Evolutionary conservation across 2,888 invertebrate genomes (phyloP).

Genomic region (Trissonchulus latispiculum): DNA sequence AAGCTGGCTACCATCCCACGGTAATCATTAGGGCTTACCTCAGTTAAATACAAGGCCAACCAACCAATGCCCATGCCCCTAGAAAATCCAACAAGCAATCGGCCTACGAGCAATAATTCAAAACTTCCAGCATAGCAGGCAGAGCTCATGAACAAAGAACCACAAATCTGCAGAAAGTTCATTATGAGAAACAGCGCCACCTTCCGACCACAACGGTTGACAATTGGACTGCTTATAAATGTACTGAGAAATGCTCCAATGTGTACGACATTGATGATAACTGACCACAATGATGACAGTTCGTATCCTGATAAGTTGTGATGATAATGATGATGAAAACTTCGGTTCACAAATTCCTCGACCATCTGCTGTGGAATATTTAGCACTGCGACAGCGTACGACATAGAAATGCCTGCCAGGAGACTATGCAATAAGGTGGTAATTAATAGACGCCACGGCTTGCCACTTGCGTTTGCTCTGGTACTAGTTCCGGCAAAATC

Average conservation of each 20-base stretch:
- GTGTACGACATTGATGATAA: neutral
- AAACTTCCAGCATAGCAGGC: neutral
- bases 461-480: no score
- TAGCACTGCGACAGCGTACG: no score
- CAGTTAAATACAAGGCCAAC: conserved; percentile 4
- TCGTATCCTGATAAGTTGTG: neutral
- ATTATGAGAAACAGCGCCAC: neutral
- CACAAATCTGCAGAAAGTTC: neutral
- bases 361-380: neutral
- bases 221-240: neutral
- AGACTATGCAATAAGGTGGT: no score
- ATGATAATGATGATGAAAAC: neutral
- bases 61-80: neutral
- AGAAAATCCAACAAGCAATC: neutral
- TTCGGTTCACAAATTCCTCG: neutral
- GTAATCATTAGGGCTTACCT: neutral
- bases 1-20: neutral
- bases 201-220: neutral
- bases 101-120: conserved; percentile 15
- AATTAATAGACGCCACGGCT: no score
- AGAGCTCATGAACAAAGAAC: neutral
- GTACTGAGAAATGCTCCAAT: neutral
- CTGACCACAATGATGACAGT: neutral
- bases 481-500: no score
- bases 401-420: no score